Evolutionary conservation across 2,113 vertebrate species (phyloP).

Genomic region (Macquaria australasica): DNA sequence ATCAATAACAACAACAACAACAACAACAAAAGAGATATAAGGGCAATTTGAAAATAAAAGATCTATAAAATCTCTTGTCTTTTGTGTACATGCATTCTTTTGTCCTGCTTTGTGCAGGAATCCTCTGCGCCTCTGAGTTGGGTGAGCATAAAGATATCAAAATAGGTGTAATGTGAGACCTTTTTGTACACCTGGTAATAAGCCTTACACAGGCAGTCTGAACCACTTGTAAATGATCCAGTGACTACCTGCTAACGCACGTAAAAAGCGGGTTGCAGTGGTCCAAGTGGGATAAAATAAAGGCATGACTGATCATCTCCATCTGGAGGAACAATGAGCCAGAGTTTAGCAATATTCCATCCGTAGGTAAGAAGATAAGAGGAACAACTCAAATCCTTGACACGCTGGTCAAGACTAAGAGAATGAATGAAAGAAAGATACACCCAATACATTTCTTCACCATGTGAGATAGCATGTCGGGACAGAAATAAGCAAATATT

Average conservation of each 20-base stretch:
- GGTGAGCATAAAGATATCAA: not conserved
- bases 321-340: constrained; percentile 6
- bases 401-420: not conserved
- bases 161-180: not conserved
- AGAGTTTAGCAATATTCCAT: constrained; percentile 2
- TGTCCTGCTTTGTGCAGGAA: not conserved
- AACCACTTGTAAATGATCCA: constrained; percentile 24
- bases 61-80: not conserved
- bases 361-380: not conserved
- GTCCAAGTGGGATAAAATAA: constrained; percentile 10
- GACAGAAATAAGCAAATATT: not conserved
- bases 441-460: not conserved
- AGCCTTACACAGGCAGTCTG: constrained; percentile 6
- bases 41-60: not conserved
- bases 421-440: not conserved
- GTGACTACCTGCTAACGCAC: constrained; percentile 5
- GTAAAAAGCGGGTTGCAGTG: constrained; percentile 18
- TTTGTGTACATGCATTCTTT: not conserved
- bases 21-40: not conserved
- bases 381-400: not conserved
- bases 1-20: not conserved
- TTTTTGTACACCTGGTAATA: constrained; percentile 28
- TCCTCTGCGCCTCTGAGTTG: not conserved
- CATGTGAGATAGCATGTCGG: no score
- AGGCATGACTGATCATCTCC: not conserved